Percentiles rank a stretch among this genome's conserved stretches.
These are phyloP conservation scores for Gastrophysa polygoni DNA, from an alignment of 2,888 invertebrate genomes.

Conservation along the genomic window DNA sequence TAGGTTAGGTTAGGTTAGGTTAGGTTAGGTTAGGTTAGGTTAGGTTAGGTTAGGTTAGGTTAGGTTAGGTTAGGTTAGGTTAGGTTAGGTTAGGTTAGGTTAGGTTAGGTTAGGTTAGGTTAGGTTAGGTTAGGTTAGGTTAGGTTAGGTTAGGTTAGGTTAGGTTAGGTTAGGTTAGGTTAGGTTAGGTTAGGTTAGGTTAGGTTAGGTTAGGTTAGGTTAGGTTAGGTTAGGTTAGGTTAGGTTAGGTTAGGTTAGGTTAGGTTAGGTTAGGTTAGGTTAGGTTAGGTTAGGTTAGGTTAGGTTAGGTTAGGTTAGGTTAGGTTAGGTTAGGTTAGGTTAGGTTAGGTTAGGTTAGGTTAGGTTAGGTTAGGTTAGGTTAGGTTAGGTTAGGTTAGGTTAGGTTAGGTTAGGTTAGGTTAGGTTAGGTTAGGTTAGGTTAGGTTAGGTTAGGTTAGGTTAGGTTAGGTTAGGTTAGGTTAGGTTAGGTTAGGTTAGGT, in stretches of 20 bases:
- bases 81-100: conserved; percentile 28
- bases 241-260: conserved; percentile 16
- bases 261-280: conserved; percentile 20
- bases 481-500: conserved; percentile 35
- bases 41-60: conserved; percentile 18
- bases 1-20: conserved; percentile 25
- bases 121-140: conserved; percentile 25
- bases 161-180: conserved; percentile 25
- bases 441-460: conserved; percentile 31
- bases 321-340: conserved; percentile 23
- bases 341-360: conserved; percentile 29
- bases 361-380: conserved; percentile 33
- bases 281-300: conserved; percentile 21
- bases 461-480: conserved; percentile 34
- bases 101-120: conserved; percentile 24
- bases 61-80: conserved; percentile 29
- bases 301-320: conserved; percentile 23
- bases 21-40: conserved; percentile 16
- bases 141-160: conserved; percentile 25
- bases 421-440: conserved; percentile 34
- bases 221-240: conserved; percentile 21
- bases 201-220: conserved; percentile 23
- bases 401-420: conserved; percentile 34
- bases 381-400: conserved; percentile 29
- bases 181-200: conserved; percentile 21